A percentile compares a stretch with the other conserved stretches of the same genome.
Evolutionary conservation across 2,113 vertebrate species (phyloP).

Genomic region (Empidonax alnorum): DNA sequence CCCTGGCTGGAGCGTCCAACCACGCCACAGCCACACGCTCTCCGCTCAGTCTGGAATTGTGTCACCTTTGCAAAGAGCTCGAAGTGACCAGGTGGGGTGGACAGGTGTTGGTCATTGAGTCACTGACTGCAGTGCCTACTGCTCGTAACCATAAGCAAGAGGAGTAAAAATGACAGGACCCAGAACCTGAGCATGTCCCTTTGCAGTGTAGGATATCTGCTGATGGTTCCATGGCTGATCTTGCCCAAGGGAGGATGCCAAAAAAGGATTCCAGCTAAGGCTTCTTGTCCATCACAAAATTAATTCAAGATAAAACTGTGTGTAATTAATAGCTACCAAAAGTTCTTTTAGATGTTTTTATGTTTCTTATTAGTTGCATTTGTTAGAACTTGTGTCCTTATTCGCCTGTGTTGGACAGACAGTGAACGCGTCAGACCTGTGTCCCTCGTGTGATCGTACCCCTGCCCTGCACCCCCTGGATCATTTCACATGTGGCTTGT

Average conservation of each 20-base stretch:
- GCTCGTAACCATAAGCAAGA: not conserved
- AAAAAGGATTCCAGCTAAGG: not conserved
- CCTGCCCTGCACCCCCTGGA: not conserved
- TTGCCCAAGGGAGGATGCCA: not conserved
- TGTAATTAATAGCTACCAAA: not conserved
- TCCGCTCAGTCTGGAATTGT: not conserved
- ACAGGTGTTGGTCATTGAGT: not conserved
- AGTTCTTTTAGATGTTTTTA: not conserved
- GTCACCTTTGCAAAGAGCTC: not conserved
- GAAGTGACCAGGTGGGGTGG: not conserved
- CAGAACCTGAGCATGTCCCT: not conserved
- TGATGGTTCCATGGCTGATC: not conserved
- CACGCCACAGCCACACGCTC: not conserved
- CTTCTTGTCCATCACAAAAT: not conserved
- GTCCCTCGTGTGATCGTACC: fast-evolving
- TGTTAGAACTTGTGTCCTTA: not conserved
- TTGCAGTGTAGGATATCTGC: not conserved
- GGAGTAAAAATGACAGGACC: not conserved
- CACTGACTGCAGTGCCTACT: not conserved
- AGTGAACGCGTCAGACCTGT: not conserved
- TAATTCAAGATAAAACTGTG: not conserved
- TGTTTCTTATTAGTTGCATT: not conserved
- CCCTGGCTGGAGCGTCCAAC: not conserved
- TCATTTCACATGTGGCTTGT: not conserved
- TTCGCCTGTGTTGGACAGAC: not conserved